A percentile compares a stretch with the other conserved stretches of the same genome.
phyloP scores from a whole-genome alignment of 2,113 vertebrate genomes.

The Globicephala melas region DNA sequence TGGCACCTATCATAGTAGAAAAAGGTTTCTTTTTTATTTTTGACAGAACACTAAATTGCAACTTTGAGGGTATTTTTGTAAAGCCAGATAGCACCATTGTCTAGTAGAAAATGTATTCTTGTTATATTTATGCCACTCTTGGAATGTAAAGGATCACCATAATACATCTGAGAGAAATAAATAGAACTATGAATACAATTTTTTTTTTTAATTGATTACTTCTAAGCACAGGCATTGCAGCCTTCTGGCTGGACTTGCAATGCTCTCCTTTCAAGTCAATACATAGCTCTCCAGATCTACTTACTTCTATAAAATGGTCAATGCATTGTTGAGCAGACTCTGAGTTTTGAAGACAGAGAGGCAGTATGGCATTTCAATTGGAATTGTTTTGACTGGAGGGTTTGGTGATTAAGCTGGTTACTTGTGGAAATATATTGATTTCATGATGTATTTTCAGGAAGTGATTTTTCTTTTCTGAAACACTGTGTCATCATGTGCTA shows the following conservation, averaged over 20 bases:
- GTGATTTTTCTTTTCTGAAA: conserved; percentile 69
- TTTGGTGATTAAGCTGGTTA: conserved; percentile 55
- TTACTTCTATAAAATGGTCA: conserved; percentile 61
- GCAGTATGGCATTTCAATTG: conserved; percentile 65
- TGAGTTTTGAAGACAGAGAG: conserved; percentile 69
- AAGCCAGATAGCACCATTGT: conserved; percentile 34
- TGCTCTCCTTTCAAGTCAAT: conserved; percentile 48
- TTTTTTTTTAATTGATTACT: conserved; percentile 50
- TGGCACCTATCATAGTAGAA: background rate
- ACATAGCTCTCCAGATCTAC: conserved; percentile 54
- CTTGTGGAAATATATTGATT: conserved; percentile 79
- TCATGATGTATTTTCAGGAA: conserved; percentile 74
- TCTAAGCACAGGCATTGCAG: conserved; percentile 32
- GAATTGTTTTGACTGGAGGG: conserved; percentile 67
- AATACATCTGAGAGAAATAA: conserved; percentile 51
- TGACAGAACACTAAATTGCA: conserved; percentile 17
- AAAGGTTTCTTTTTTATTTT: conserved; percentile 30
- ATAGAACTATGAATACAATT: background rate
- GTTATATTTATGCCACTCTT: conserved; percentile 22
- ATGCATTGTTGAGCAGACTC: conserved; percentile 50
- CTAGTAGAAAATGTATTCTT: conserved; percentile 34
- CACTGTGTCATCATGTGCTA: conserved; percentile 43
- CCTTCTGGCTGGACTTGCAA: conserved; percentile 48
- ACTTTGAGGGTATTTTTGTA: background rate
- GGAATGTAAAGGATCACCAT: conserved; percentile 41